These are phyloP conservation scores for Phalacrocorax aristotelis DNA, from an alignment of 2,113 vertebrate species.

Conservation along the genomic window DNA sequence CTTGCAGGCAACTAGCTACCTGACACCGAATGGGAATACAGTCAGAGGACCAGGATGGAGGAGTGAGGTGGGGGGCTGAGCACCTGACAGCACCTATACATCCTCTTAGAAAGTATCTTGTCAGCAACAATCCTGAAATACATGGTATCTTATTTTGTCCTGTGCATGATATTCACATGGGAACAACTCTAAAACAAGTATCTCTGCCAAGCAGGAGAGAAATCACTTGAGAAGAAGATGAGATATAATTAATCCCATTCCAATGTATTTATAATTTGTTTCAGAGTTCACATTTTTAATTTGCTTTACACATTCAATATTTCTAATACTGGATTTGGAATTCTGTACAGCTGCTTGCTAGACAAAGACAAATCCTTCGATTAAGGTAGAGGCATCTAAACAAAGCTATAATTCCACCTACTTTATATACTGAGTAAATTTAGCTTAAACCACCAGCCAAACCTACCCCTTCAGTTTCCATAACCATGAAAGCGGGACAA, in stretches of 20 bases:
- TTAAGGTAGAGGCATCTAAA: background rate
- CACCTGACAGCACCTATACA: background rate
- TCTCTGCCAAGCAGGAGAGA: background rate
- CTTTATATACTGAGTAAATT: background rate
- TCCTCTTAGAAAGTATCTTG: background rate
- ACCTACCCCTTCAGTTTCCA: background rate
- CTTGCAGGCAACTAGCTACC: background rate
- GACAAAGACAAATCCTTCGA: background rate
- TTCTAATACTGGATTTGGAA: background rate
- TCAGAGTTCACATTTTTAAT: background rate
- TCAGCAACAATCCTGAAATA: background rate
- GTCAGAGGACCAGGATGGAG: background rate
- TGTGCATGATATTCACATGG: background rate
- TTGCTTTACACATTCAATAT: background rate
- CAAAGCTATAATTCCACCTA: background rate
- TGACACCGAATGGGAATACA: background rate
- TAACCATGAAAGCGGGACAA: background rate
- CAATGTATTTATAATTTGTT: background rate
- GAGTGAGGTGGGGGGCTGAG: background rate
- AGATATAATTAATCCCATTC: background rate
- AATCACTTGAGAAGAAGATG: background rate
- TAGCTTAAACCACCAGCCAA: background rate
- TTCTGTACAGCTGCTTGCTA: background rate
- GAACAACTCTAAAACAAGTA: background rate
- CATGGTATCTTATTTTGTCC: background rate